phyloP scores from a whole-genome alignment of 2,113 vertebrate species.

The Oostethus manadensis region DNA sequence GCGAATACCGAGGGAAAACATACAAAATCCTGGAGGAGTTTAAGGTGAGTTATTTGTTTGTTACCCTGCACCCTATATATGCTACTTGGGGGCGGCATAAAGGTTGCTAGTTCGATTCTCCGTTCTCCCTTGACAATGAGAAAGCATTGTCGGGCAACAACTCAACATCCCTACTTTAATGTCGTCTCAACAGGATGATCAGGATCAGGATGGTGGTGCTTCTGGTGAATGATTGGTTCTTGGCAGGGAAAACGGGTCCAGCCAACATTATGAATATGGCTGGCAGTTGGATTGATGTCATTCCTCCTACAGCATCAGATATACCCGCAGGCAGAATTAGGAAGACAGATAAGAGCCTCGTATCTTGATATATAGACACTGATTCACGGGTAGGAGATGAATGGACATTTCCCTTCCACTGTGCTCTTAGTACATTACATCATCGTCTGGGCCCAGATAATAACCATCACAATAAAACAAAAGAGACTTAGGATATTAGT shows the following conservation, averaged over 20 bases:
- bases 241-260: not conserved
- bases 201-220: not conserved
- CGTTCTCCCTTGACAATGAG: too few relatives aligned
- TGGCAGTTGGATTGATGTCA: conserved; percentile 46
- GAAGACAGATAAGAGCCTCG: conserved; percentile 25
- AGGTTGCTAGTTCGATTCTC: too few relatives aligned
- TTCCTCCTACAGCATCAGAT: conserved; percentile 18
- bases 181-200: not conserved
- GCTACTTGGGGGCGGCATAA: too few relatives aligned
- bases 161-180: too few relatives aligned
- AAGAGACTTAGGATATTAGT: too few relatives aligned
- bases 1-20: conserved; percentile 95
- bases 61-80: too few relatives aligned
- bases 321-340: conserved; percentile 23
- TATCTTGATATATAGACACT: conserved; percentile 36
- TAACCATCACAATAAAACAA: too few relatives aligned
- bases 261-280: conserved; percentile 47
- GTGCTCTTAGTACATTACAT: conserved; percentile 32
- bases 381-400: conserved; percentile 30
- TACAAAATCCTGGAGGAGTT: conserved; percentile 99
- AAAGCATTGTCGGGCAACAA: too few relatives aligned
- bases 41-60: conserved; percentile 81
- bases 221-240: not conserved
- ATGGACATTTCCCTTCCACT: conserved; percentile 15
- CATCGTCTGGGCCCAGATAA: conserved; percentile 21